A percentile compares a stretch with the other conserved stretches of the same genome.
phyloP scores from a whole-genome alignment of 2,113 vertebrate species.

The Leptobrachium ailaonicum region DNA sequence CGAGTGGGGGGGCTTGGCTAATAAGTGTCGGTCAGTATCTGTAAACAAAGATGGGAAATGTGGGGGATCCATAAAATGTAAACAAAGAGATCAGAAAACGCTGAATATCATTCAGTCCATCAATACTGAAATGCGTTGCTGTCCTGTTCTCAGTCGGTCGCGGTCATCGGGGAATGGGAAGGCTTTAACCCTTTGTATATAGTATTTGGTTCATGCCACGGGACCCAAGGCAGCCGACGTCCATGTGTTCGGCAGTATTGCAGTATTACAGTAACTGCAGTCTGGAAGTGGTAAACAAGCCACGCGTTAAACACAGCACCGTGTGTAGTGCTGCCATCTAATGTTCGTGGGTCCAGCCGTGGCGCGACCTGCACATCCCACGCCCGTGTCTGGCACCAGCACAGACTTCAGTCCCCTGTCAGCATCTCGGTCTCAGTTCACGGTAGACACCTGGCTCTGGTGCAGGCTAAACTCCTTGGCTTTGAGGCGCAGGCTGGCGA shows the following conservation, averaged over 20 bases:
- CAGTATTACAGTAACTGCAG: constrained; percentile 23
- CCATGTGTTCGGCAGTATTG: neutral
- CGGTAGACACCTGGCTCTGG: constrained; percentile 77
- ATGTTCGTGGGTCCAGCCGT: constrained; percentile 1
- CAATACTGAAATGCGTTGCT: neutral
- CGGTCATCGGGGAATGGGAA: neutral
- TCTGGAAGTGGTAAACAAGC: constrained; percentile 17
- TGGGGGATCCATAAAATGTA: too few relatives aligned
- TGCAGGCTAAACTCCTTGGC: constrained; percentile 84
- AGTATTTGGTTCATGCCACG: neutral
- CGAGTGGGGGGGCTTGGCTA: too few relatives aligned
- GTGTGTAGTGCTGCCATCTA: neutral
- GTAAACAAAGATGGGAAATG: too few relatives aligned
- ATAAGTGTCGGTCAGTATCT: too few relatives aligned
- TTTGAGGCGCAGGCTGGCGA: constrained; percentile 79
- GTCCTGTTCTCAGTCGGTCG: neutral
- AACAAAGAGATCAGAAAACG: too few relatives aligned
- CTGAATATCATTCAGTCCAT: neutral
- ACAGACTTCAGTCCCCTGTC: constrained; percentile 13
- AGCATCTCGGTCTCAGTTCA: constrained; percentile 67
- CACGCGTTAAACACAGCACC: neutral
- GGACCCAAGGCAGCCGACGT: neutral
- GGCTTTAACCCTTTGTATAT: neutral
- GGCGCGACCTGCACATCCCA: constrained; percentile 33
- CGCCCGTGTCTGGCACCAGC: constrained; percentile 17